Evolutionary conservation across 1,140 invertebrate species (phyloP).

Genomic region (Drosophila mauritiana): DNA sequence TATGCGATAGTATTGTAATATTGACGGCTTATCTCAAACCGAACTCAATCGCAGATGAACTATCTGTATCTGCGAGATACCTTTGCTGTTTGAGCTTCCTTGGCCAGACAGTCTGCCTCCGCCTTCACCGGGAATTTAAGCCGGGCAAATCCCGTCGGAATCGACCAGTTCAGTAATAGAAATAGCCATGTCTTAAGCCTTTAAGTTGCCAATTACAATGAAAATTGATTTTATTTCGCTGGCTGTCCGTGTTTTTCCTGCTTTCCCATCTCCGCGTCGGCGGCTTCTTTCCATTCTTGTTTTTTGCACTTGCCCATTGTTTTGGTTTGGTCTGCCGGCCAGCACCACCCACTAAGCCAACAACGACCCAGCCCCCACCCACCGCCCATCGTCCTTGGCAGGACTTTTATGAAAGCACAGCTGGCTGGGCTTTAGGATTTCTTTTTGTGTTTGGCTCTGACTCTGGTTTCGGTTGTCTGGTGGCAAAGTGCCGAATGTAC

Average conservation of each 20-base stretch:
- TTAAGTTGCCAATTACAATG: constrained; percentile 80
- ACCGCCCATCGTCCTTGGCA: constrained; percentile 2
- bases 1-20: too few species aligned
- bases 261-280: constrained; percentile 9
- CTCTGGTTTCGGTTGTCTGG: constrained; percentile 30
- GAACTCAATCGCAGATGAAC: neutral
- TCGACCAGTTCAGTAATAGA: constrained; percentile 63
- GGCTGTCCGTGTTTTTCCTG: constrained; percentile 12
- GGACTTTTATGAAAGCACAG: constrained; percentile 54
- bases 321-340: constrained; percentile 37
- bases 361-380: neutral
- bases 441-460: neutral
- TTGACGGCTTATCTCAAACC: too few species aligned
- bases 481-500: constrained; percentile 71
- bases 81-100: constrained; percentile 2
- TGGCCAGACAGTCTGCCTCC: neutral
- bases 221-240: constrained; percentile 80
- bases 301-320: constrained; percentile 30
- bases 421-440: constrained; percentile 21
- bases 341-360: neutral
- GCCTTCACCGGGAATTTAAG: constrained; percentile 2
- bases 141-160: constrained; percentile 15
- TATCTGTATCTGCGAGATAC: constrained; percentile 8
- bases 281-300: neutral
- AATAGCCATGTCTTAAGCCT: constrained; percentile 61